These are phyloP conservation scores for Styela plicata DNA, from an alignment of 23 tunicate species.

Conservation along the genomic window DNA sequence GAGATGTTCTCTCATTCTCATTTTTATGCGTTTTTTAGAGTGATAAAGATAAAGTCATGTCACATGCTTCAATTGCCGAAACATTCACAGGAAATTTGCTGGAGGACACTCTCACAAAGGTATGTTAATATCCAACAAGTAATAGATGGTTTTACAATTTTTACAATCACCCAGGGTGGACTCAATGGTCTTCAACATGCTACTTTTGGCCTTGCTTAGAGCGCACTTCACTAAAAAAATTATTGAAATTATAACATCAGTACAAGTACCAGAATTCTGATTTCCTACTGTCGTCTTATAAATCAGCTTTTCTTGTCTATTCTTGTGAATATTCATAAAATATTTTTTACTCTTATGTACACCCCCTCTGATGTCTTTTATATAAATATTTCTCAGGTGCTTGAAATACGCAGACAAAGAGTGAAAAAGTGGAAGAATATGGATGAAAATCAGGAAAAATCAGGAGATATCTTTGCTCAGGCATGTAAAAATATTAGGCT, in stretches of 20 bases:
- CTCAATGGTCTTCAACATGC: too few species aligned
- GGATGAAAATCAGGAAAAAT: background rate
- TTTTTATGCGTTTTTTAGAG: too few species aligned
- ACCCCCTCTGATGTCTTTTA: too few species aligned
- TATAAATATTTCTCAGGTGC: background rate
- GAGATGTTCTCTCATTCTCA: too few species aligned
- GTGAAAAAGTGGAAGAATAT: slow-evolving; percentile 27
- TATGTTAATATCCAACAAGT: background rate
- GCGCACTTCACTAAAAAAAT: too few species aligned
- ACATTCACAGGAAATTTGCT: slow-evolving; percentile 25
- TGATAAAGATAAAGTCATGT: background rate
- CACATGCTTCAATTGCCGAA: slow-evolving; percentile 2
- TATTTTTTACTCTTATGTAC: background rate
- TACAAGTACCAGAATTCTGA: too few species aligned
- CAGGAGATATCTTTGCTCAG: background rate
- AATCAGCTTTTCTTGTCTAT: background rate
- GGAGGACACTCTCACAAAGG: slow-evolving; percentile 28
- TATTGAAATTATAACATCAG: too few species aligned
- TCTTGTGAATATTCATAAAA: background rate
- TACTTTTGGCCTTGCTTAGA: too few species aligned
- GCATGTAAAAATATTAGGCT: too few species aligned
- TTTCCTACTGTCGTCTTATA: too few species aligned
- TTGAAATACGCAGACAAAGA: slow-evolving; percentile 37
- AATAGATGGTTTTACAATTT: too few species aligned
- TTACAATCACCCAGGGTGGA: too few species aligned